Conservation (phyloP, 2,797 vertebrate species). For the Labeo calbasu region DNA sequence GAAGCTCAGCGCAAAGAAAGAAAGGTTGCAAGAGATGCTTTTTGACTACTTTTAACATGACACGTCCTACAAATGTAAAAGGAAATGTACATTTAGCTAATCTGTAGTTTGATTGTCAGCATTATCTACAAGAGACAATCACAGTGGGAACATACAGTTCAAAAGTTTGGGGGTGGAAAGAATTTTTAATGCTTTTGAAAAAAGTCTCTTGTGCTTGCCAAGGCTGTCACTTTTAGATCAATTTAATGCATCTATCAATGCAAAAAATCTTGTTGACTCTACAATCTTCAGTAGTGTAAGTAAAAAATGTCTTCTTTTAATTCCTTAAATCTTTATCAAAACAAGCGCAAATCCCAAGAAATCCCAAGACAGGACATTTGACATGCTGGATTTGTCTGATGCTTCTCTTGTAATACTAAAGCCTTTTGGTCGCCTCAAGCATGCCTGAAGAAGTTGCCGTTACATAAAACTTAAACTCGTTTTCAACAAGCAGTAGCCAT, state of each 20-base stretch:
- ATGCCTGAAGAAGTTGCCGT: neutral
- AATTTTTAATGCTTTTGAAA: neutral
- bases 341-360: slow-evolving; percentile 23
- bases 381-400: slow-evolving; percentile 27
- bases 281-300: neutral
- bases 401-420: slow-evolving; percentile 25
- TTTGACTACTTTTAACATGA: neutral
- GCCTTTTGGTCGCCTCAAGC: slow-evolving; percentile 1
- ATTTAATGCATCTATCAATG: too few relatives aligned
- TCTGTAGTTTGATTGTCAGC: neutral
- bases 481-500: slow-evolving; percentile 2
- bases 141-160: neutral
- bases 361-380: slow-evolving; percentile 16
- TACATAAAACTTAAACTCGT: slow-evolving; percentile 12
- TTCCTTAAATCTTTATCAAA: slow-evolving; percentile 2
- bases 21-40: neutral
- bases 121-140: neutral
- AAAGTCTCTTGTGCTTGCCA: neutral
- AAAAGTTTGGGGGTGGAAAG: neutral
- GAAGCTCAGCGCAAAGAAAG: neutral
- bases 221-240: neutral
- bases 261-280: neutral
- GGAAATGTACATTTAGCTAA: neutral
- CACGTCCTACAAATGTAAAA: neutral
- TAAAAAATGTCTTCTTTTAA: neutral